Evolutionary conservation across 2,888 invertebrate species (phyloP), one percentile per base, ranked within the genome.

Genomic region (Drosophila silvestris): DNA sequence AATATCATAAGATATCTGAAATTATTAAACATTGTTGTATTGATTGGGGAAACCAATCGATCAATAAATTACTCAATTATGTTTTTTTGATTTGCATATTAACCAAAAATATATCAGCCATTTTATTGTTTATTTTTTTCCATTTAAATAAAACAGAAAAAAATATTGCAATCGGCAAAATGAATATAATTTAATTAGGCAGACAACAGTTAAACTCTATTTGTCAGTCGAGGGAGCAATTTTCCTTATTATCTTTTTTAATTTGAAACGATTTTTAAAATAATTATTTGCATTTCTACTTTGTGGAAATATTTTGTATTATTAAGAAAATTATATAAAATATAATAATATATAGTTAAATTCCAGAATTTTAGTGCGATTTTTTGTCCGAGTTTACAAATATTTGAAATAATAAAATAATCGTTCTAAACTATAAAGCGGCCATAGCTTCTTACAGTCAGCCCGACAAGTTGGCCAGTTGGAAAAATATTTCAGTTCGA

Each of bases 151-250:
- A 41, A 41, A 7, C 7, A 37, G 19, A 41, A 37, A 26, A n/a
- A 41, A n/a, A n/a, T 2, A 9, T 41, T 44, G 12, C 3, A 6
- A 14, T 22, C 3, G 4, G 7, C 14, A 14, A 44, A 44, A 44
- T 22, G 3, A 14, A 22, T 7, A 7, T 1, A 14, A 44, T 22
- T 44, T 7, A 14, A 22, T 41, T n/a, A 10, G 16, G 1, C 19
- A 6, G n/a, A n/a, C n/a, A 10, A 41, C n/a, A 5, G 2, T 41
- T 41, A n/a, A 41, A 41, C n/a, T 41, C 0, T 2, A n/a, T 41
- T 5, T 2, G 0, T n/a, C n/a, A n/a, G 41, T 41, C 1, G n/a
- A 41, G n/a, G 10, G 0, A n/a, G n/a, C 4, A 5, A 10, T n/a
- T 41, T n/a, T 41, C 0, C n/a, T n/a, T 41, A 10, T 2, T n/a